Base-by-base conservation (phyloP, 2,888 invertebrate species). In the Eucriotettix oculatus region DNA sequence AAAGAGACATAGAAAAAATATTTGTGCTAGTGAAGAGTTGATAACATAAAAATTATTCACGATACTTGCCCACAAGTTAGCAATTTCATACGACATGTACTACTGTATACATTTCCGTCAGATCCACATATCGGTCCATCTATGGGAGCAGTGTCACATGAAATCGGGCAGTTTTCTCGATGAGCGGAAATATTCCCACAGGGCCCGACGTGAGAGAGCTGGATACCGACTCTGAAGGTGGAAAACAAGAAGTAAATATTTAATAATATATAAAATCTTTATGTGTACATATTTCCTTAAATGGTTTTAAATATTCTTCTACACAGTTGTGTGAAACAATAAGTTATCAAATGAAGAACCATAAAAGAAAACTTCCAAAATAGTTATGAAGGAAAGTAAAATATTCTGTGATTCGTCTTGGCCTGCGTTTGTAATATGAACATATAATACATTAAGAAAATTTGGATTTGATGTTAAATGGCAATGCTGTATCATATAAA, bases 101-200 rank as follows among this genome's bases (percentile, higher is more conserved):
- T 94, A 69, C 88, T 87, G 77, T 95, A 95, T 0, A 93, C 93
- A 69, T 90, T 90, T 42, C 90, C 93, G 70, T 95, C 90, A 61
- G 89, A 90, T 7, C 90, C 95, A 71, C 95, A 96, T 64, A 95
- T 85, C 0, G 93, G 92, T 0, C 92, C 92, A 67, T 92, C 92
- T 65, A 86, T 78, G 0, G 91, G 91, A 0, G 90, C 90, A 68
- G 85, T 86, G 43, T 89, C 86, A 71, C 91, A 91, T 66, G 86
- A 85, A 9, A 89, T 86, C 0, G 94, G 93, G 67, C 95, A 96
- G 70, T 90, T 89, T 72, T 92, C 92, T 14, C 91, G 78, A 66
- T 90, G 86, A 0, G 90, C 90, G 61, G 87, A 86, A 68, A 85
- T 81, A 70, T 83, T 83, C 71, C 81, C 81, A 70, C 84, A 84